These are phyloP conservation scores for Pseudobourletiella spinata DNA, from an alignment of 1,140 invertebrate species.

Conservation along the genomic window DNA sequence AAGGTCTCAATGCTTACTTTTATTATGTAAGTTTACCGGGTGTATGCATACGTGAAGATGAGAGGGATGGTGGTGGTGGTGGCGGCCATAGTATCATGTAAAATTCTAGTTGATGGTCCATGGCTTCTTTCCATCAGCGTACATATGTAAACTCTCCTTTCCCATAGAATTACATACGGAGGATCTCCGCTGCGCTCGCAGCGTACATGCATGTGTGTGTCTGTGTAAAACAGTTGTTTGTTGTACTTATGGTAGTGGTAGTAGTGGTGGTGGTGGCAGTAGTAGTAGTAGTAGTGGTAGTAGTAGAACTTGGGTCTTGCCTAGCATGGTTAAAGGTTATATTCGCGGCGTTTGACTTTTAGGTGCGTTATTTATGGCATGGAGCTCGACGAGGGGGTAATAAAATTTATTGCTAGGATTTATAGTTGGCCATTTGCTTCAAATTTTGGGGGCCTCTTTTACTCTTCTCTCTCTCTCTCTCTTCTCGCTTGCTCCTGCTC, in stretches of 20 bases:
- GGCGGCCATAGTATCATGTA: too few relatives aligned
- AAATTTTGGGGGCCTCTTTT: constrained; percentile 30
- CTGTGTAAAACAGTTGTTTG: not conserved
- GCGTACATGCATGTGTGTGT: not conserved
- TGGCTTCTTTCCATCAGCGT: too few relatives aligned
- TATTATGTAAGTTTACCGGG: too few relatives aligned
- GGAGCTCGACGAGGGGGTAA: constrained; percentile 36
- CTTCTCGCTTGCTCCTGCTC: not conserved
- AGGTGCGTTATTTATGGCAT: constrained; percentile 37
- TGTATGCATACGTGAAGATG: too few relatives aligned
- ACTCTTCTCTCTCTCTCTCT: constrained; percentile 12
- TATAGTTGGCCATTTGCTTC: constrained; percentile 37
- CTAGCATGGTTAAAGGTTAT: constrained; percentile 35
- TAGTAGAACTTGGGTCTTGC: not conserved
- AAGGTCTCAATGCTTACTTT: too few relatives aligned
- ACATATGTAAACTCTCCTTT: too few relatives aligned
- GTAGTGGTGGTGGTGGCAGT: not conserved
- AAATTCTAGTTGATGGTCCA: too few relatives aligned
- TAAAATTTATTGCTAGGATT: constrained; percentile 37
- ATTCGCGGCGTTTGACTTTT: constrained; percentile 37
- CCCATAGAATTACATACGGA: not conserved
- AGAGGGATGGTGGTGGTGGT: too few relatives aligned
- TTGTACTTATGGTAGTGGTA: not conserved
- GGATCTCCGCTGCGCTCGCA: not conserved
- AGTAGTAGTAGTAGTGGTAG: not conserved